Base-by-base conservation (phyloP, 2,888 invertebrate species). In the Sarcophaga subvicina region DNA sequence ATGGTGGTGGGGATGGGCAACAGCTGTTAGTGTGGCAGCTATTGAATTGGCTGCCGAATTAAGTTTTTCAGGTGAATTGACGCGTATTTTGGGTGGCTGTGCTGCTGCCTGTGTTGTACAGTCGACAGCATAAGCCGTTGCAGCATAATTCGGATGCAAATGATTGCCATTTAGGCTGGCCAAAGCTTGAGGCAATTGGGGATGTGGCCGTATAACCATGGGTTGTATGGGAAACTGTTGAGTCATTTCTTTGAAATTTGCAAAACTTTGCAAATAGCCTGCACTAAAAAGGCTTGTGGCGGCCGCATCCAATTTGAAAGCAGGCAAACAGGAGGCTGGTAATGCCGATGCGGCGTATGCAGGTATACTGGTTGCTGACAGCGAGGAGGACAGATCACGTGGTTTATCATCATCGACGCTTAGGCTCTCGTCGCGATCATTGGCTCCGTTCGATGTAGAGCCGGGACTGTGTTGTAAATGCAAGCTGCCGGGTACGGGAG, bases 391-490 rank as follows among this genome's bases (percentile, higher is more conserved):
- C 86, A 92, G 89, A 77, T 93, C 93, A 54, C 93, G 91, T 12
- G 93, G 92, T 87, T 93, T 93, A 27, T 94, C 93, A 63, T 92
- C 93, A 85, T 93, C 93, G 70, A 93, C 92, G 86, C 93, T 92
- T 37, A 93, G 90, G 49, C 91, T 91, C 80, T 93, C 93, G 85
- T 93, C 93, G 1, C 92, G 92, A 87, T 93, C 93, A 80, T 93
- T 93, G 67, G 92, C 93, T 8, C 93, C 93, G 47, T 93, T 93
- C 37, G 94, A 94, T 76, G 93, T 93, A 85, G 93, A 93, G 54
- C 93, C 93, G 3, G 94, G 94, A 89, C 94, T 94, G 81, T 94
- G 93, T 88, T 94, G 93, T 78, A 93, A 89, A 80, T 93, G 93
- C 82, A 93, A 88, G 87, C 93, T 93, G 88, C 92, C 93, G 80